Evolutionary conservation across 1,140 invertebrate genomes (phyloP), one percentile per base, ranked within the genome.

Genomic region (Drosophila pandora): DNA sequence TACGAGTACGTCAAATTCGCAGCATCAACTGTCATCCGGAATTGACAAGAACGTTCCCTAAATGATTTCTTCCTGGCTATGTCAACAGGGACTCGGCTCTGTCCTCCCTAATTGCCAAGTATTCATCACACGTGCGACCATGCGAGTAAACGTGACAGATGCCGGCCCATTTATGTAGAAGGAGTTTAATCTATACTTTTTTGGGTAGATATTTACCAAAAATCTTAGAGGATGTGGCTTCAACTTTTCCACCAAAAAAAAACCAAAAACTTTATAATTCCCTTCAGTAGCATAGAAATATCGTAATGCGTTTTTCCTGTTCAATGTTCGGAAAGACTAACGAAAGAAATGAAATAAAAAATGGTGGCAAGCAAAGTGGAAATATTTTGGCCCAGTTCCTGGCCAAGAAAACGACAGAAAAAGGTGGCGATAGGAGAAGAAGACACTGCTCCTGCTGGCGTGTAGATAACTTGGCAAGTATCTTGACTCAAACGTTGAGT

Each of bases 111-210:
- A 85, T 85, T 85, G 82, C 76, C 61, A 68, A 82, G 82, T 85
- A 85, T 85, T 85, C 82, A 85, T 85, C 82, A 85, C 82, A 85
- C 82, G 82, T 85, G 83, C 82, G 65, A 22, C 65, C 83, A 87
- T 82, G 78, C 70, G 74, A 78, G 74, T 30, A 81, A 87, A 78
- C 82, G 82, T 85, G 82, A 85, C 82, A 79, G 78, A 81, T 85
- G 81, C 54, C 69, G 53, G 47, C 37, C 73, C 64, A 73, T 69
- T 77, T 74, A 65, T 72, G 59, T 32, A 37, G 43, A 25, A 6
- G 48, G 52, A 74, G 34, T 56, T 74, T 74, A 74, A 87, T 75
- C 69, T 63, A 37, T 37, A 5, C 21, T 28, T 32, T 21, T 34
- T 13, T 53, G 32, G 37, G 23, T 2, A n/a, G 9, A 34, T 21